Evolutionary conservation across 2,113 vertebrate species (phyloP).

Genomic region (Vulpes vulpes): DNA sequence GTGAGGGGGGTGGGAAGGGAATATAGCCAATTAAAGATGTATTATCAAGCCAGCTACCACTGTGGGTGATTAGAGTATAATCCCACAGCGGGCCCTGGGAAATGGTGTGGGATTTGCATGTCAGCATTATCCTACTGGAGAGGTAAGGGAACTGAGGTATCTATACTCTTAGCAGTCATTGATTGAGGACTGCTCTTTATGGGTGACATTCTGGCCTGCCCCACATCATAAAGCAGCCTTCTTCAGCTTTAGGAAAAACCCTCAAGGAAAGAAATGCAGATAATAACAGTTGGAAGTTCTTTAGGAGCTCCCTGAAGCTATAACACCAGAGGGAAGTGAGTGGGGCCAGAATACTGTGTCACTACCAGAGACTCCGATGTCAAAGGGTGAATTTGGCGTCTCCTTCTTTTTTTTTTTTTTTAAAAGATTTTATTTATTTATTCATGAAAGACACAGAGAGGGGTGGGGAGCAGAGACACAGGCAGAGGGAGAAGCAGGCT

Average conservation of each 20-base stretch:
- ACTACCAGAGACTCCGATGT: constrained; percentile 76
- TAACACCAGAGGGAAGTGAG: neutral
- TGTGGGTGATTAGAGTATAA: neutral
- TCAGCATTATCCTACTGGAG: neutral
- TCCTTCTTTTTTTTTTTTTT: neutral
- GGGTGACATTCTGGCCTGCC: neutral
- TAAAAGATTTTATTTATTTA: no score
- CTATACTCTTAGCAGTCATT: neutral
- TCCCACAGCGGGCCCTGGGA: neutral
- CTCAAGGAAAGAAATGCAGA: neutral
- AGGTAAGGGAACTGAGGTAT: neutral
- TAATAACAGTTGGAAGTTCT: neutral
- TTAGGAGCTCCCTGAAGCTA: neutral
- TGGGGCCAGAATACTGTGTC: neutral
- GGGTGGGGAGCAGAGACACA: no score
- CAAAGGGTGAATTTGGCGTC: constrained; percentile 79
- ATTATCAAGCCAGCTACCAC: neutral
- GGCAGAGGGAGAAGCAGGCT: no score
- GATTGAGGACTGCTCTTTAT: neutral
- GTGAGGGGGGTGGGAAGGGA: neutral
- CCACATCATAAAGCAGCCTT: neutral
- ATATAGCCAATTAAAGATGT: neutral
- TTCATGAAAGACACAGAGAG: no score
- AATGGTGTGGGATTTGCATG: neutral
- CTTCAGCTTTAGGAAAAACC: neutral